phyloP scores from a whole-genome alignment of 2,888 invertebrate species.

The Phorcus lineatus region DNA sequence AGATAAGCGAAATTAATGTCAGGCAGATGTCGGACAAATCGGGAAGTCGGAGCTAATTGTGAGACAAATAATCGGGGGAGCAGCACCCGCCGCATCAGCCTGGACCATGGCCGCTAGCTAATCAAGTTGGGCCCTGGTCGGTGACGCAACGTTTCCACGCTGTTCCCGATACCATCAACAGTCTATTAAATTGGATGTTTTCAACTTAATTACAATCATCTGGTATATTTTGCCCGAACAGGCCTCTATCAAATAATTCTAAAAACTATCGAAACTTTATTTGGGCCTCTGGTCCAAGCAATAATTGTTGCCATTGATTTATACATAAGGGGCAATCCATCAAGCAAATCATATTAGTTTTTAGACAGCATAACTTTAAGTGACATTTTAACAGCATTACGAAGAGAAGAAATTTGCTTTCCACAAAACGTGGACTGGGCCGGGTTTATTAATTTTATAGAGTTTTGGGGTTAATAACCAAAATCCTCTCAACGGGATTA shows the following conservation, averaged over 20 bases:
- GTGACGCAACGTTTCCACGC: conserved; percentile 1
- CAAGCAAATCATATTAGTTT: conserved; percentile 1
- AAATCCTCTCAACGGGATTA: too few species aligned
- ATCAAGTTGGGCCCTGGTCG: background rate
- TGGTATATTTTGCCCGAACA: conserved; percentile 8
- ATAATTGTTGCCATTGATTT: conserved; percentile 16
- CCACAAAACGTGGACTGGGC: too few species aligned
- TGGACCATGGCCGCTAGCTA: background rate
- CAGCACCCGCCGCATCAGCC: background rate
- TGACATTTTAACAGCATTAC: conserved; percentile 4
- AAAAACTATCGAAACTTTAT: conserved; percentile 11
- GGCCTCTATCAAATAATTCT: conserved; percentile 11
- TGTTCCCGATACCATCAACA: background rate
- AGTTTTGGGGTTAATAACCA: too few species aligned
- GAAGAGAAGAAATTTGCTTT: background rate
- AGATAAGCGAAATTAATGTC: conserved; percentile 41
- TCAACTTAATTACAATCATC: conserved; percentile 10
- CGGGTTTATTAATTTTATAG: too few species aligned
- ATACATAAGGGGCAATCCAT: background rate
- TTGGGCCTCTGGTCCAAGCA: conserved; percentile 1
- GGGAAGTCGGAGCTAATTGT: conserved; percentile 9
- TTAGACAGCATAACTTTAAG: conserved; percentile 5
- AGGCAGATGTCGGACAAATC: conserved; percentile 36
- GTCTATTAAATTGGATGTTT: conserved; percentile 13
- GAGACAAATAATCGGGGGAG: conserved; percentile 12